A percentile compares a stretch with the other conserved stretches of the same genome.
Conservation (phyloP, 2,797 vertebrate genomes). For the Danio choprae region DNA sequence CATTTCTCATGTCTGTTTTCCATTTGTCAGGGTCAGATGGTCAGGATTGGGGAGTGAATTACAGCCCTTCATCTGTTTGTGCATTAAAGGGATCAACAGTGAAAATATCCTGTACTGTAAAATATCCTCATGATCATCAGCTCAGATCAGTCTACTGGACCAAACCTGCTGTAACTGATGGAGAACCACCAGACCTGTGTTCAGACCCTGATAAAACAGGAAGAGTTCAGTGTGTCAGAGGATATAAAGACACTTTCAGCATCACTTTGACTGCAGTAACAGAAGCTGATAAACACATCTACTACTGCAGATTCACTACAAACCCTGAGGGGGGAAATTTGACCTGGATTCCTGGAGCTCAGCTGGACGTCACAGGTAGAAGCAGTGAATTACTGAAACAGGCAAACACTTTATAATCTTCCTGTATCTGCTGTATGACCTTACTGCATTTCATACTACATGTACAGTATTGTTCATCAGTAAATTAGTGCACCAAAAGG, state of each 20-base stretch:
- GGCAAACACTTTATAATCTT: too few relatives aligned
- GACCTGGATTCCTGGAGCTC: conserved; percentile 19
- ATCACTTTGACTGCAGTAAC: neutral
- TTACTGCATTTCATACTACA: too few relatives aligned
- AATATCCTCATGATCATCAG: rapidly evolving
- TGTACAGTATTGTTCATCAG: too few relatives aligned
- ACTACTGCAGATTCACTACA: conserved; percentile 34
- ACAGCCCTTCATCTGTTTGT: conserved; percentile 28
- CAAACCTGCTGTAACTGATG: rapidly evolving
- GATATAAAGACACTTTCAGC: neutral
- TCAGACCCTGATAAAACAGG: neutral
- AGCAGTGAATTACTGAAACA: too few relatives aligned
- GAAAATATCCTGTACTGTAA: conserved; percentile 43
- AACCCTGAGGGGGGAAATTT: neutral
- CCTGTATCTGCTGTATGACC: too few relatives aligned
- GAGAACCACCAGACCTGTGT: neutral
- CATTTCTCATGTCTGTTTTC: too few relatives aligned
- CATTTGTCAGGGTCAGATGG: neutral
- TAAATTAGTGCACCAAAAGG: too few relatives aligned
- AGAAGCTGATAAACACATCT: conserved; percentile 28
- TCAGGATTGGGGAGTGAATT: conserved; percentile 1
- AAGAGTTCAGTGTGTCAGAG: neutral
- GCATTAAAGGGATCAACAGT: conserved; percentile 44
- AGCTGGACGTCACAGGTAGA: conserved; percentile 41
- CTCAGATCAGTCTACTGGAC: conserved; percentile 22